phyloP scores from a whole-genome alignment of 2,797 vertebrate genomes.

The Rhynchonycteris naso region DNA sequence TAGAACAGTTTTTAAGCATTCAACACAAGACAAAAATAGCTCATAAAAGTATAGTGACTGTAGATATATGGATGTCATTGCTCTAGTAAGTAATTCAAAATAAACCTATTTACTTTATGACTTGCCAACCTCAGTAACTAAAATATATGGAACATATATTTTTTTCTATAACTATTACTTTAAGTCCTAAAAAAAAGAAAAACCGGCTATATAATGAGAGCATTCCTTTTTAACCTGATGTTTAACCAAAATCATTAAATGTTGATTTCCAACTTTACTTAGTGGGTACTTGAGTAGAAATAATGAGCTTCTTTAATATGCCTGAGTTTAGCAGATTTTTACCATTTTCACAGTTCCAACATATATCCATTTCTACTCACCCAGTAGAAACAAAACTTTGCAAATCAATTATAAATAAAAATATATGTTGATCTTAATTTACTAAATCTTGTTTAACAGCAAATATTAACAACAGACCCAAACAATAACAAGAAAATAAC shows the following conservation, averaged over 20 bases:
- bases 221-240: constrained; percentile 28
- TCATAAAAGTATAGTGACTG: not conserved
- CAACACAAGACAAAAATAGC: not conserved
- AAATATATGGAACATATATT: not conserved
- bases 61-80: not conserved
- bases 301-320: constrained; percentile 70
- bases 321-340: constrained; percentile 36
- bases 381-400: not conserved
- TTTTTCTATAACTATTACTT: not conserved
- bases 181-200: not conserved
- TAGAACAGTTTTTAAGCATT: not conserved
- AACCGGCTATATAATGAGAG: not conserved
- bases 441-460: not conserved
- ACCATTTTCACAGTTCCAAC: not conserved
- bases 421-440: not conserved
- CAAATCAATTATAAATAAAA: constrained; percentile 17
- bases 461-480: not conserved
- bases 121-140: not conserved
- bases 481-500: not conserved
- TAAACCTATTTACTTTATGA: not conserved
- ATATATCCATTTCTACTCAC: not conserved
- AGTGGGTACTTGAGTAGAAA: constrained; percentile 41
- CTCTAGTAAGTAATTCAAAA: constrained; percentile 46
- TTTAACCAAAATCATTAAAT: constrained; percentile 63
- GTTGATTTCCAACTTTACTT: constrained; percentile 61